Conservation (phyloP, 2,797 vertebrate species). For the Neosilurus mollespiculum region DNA sequence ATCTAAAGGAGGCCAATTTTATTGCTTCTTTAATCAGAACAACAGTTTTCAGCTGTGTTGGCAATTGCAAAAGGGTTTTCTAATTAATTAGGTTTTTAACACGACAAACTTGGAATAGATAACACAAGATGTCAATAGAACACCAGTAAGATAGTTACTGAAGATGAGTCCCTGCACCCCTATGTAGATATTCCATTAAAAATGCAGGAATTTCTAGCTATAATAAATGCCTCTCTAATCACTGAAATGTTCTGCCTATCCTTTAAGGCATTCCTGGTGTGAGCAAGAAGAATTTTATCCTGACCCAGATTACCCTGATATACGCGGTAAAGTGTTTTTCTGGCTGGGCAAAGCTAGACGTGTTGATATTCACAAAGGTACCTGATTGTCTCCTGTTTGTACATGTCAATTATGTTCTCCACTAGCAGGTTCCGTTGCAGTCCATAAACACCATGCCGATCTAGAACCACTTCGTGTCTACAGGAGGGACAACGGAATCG, state of each 20-base stretch:
- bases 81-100: too few species aligned
- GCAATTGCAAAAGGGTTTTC: too few species aligned
- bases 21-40: too few species aligned
- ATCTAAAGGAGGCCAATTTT: too few species aligned
- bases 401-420: conserved; percentile 97
- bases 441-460: conserved; percentile 91
- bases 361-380: conserved; percentile 44
- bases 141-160: too few species aligned
- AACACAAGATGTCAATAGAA: too few species aligned
- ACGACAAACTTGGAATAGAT: too few species aligned
- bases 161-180: too few species aligned
- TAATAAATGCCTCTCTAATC: too few species aligned
- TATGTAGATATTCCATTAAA: too few species aligned
- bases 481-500: conserved; percentile 95
- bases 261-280: background rate
- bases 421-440: conserved; percentile 95
- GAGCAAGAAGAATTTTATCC: background rate
- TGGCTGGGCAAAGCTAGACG: background rate
- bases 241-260: background rate
- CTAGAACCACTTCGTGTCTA: conserved; percentile 91
- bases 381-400: conserved; percentile 88
- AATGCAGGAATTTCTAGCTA: too few species aligned
- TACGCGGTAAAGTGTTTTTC: background rate
- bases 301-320: background rate
- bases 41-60: too few species aligned